Conservation (phyloP, 2,888 invertebrate genomes). For the Torymus texanus region DNA sequence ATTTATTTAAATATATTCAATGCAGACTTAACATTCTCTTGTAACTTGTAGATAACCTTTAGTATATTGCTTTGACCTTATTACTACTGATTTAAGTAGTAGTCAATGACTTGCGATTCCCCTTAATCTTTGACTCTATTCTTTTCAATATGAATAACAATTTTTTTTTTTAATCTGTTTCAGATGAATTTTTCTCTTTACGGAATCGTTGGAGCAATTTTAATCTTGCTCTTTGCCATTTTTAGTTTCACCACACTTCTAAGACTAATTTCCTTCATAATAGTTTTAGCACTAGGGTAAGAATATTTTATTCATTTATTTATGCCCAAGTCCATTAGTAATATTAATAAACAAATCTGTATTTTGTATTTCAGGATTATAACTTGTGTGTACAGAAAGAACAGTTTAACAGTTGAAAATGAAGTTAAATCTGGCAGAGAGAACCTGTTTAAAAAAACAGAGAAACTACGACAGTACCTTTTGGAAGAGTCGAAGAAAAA, state of each 20-base stretch:
- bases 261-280: conserved; percentile 66
- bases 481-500: conserved; percentile 66
- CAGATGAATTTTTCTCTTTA: conserved; percentile 73
- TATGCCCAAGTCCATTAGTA: not conserved
- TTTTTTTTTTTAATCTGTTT: conserved; percentile 53
- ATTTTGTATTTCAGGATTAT: conserved; percentile 63
- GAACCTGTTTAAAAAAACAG: conserved; percentile 72
- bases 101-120: conserved; percentile 20
- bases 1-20: not conserved
- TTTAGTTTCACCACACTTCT: conserved; percentile 69
- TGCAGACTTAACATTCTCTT: not conserved
- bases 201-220: conserved; percentile 69
- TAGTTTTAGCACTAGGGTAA: conserved; percentile 71
- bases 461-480: conserved; percentile 66
- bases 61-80: not conserved
- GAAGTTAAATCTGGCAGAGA: conserved; percentile 69
- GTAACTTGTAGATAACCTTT: conserved; percentile 7
- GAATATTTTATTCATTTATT: conserved; percentile 17
- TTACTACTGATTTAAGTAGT: conserved; percentile 8
- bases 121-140: conserved; percentile 1
- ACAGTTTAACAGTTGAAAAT: conserved; percentile 67
- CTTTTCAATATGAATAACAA: not conserved
- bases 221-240: conserved; percentile 66
- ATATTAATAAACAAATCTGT: conserved; percentile 12
- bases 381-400: conserved; percentile 70